phyloP scores from a whole-genome alignment of 2,113 vertebrate species.

The Etheostoma spectabile region DNA sequence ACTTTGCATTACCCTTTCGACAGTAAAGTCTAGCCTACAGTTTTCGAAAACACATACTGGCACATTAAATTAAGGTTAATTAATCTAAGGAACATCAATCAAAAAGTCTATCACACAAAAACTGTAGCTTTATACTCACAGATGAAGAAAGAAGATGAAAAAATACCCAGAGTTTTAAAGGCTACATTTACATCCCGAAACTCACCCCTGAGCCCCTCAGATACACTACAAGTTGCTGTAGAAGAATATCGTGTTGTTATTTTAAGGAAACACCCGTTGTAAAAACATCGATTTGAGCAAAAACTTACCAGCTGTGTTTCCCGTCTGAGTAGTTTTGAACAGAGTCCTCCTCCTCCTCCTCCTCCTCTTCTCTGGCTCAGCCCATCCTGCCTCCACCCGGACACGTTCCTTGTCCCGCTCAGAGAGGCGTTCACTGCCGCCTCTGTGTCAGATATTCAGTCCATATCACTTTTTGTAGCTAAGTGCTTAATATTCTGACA shows the following conservation, averaged over 20 bases:
- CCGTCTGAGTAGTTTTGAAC: conserved; percentile 12
- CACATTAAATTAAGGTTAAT: neutral
- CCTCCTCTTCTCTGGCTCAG: neutral
- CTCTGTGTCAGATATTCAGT: conserved; percentile 26
- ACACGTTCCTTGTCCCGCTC: conserved; percentile 24
- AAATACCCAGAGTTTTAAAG: neutral
- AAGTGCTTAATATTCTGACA: neutral
- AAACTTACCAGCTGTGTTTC: conserved; percentile 55
- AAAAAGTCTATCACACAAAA: neutral
- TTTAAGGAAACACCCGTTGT: neutral
- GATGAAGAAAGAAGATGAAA: neutral
- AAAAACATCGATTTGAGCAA: conserved; percentile 6
- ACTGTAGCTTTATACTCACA: neutral
- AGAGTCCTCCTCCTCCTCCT: conserved; percentile 39
- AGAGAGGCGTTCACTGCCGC: conserved; percentile 65
- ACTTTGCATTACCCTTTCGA: neutral
- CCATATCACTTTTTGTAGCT: conserved; percentile 31
- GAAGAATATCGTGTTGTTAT: neutral
- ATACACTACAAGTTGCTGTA: neutral
- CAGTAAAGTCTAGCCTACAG: neutral
- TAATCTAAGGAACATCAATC: neutral
- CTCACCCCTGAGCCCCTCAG: neutral
- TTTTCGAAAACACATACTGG: neutral
- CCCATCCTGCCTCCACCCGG: conserved; percentile 38
- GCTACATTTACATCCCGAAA: neutral